Evolutionary conservation across 1,140 invertebrate genomes (phyloP).

Genomic region (Brachystomella parvula): DNA sequence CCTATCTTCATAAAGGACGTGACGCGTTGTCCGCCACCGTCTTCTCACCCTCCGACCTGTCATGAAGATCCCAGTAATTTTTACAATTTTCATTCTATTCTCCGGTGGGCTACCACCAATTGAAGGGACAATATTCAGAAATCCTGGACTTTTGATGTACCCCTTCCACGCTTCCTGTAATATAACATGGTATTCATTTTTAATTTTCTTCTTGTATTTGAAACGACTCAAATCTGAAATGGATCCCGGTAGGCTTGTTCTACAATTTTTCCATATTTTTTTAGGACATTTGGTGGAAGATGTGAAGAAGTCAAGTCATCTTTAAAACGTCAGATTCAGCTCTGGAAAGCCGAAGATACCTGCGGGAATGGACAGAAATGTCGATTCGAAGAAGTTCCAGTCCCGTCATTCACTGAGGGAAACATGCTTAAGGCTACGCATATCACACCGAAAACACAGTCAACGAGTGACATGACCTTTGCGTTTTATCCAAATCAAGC

Average conservation of each 20-base stretch:
- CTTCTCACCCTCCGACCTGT: too few species aligned
- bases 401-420: conserved; percentile 28
- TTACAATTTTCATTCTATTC: conserved; percentile 1
- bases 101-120: background rate
- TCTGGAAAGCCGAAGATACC: conserved; percentile 39
- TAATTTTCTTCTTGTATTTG: too few species aligned
- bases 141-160: conserved; percentile 29
- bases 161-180: conserved; percentile 33
- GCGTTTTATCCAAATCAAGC: conserved; percentile 39
- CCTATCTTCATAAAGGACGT: too few species aligned
- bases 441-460: conserved; percentile 43
- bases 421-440: conserved; percentile 42
- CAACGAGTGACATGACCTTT: conserved; percentile 45
- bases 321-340: conserved; percentile 37
- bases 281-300: background rate
- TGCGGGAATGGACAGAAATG: conserved; percentile 45
- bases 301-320: background rate
- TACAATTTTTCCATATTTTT: background rate
- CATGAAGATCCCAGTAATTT: too few species aligned
- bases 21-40: too few species aligned
- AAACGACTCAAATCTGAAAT: background rate
- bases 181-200: conserved; percentile 35
- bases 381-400: conserved; percentile 41
- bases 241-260: background rate
- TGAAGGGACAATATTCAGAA: conserved; percentile 25